A percentile compares a stretch with the other conserved stretches of the same genome.
Evolutionary conservation across 2,888 invertebrate species (phyloP).

Genomic region (Athalia cordata): DNA sequence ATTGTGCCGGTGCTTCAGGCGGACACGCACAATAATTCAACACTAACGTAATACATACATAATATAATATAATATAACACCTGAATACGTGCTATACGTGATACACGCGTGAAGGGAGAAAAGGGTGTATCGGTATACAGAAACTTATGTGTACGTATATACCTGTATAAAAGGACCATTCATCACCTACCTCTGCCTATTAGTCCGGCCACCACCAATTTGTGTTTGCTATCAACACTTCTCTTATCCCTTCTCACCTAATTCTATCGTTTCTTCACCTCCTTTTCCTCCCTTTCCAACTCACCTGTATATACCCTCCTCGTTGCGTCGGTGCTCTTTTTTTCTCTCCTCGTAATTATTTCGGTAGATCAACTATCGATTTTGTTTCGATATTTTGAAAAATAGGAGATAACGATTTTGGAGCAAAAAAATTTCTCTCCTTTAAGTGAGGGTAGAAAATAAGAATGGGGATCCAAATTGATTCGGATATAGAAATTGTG

Average conservation of each 20-base stretch:
- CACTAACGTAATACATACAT: constrained; percentile 59
- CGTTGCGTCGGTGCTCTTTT: not conserved
- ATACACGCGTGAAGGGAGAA: not conserved
- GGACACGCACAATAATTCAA: constrained; percentile 64
- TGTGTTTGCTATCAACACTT: constrained; percentile 59
- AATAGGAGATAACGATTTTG: too few species aligned
- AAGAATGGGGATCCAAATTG: not conserved
- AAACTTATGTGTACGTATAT: constrained; percentile 2
- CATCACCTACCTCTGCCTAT: constrained; percentile 56
- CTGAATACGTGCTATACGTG: constrained; percentile 51
- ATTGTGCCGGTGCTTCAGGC: constrained; percentile 58
- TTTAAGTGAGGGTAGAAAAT: too few species aligned
- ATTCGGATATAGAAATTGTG: not conserved
- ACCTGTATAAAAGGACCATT: constrained; percentile 58
- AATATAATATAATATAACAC: constrained; percentile 51
- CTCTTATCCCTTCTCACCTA: constrained; percentile 24
- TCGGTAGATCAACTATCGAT: too few species aligned
- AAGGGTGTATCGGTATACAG: not conserved
- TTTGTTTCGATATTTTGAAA: too few species aligned
- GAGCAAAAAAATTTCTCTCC: too few species aligned
- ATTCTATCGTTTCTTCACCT: constrained; percentile 31
- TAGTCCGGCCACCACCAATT: constrained; percentile 60
- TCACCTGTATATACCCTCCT: not conserved
- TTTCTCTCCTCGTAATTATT: too few species aligned
- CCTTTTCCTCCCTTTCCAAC: constrained; percentile 11